Base-by-base conservation (phyloP, 2,888 invertebrate genomes). In the Hemithea aestivaria region DNA sequence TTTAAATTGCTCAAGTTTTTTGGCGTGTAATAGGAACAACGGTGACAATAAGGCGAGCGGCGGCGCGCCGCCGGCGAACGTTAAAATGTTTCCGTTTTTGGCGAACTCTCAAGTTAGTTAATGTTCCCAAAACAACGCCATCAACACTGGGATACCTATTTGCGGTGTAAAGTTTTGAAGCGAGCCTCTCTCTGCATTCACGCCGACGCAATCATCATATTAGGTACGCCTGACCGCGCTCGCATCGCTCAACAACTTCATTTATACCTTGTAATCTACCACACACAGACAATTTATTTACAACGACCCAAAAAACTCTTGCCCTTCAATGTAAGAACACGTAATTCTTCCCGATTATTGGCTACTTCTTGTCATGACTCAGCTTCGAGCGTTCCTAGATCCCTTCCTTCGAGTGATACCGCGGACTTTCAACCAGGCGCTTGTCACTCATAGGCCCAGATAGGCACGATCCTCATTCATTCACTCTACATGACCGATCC, bases 81-180 rank as follows among this genome's bases (percentile, higher is more conserved):
- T 65, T 77, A 76, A 81, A 83, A 81, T 73, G 80, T 69, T 77
- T 77, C 76, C 79, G 75, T 73, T 83, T 83, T 82, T 82, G 85
- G 85, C 85, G 69, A 68, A 56, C 81, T 73, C 75, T 81, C 83
- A 84, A 85, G 66, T 81, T 76, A 76, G 81, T 83, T 83, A 83
- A 85, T 84, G 81, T 76, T 78, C 64, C 68, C 73, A 76, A 79
- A 83, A 83, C 82, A 82, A 77, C 72, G 52, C 62, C 56, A 72
- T 53, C 66, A 75, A 79, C 73, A 77, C 53, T 45, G 61, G 56
- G 44, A 58, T 62, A 64, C 64, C 66, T 66, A 71, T 70, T 69
- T 68, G 70, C 42, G 72, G 72, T 48, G 39, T 40, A 48, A 62
- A 74, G 62, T 76, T 74, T 66, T 53, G 54, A 62, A 55, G 54